Base-by-base conservation (phyloP, 1,140 invertebrate species). In the Zaprionus capensis region DNA sequence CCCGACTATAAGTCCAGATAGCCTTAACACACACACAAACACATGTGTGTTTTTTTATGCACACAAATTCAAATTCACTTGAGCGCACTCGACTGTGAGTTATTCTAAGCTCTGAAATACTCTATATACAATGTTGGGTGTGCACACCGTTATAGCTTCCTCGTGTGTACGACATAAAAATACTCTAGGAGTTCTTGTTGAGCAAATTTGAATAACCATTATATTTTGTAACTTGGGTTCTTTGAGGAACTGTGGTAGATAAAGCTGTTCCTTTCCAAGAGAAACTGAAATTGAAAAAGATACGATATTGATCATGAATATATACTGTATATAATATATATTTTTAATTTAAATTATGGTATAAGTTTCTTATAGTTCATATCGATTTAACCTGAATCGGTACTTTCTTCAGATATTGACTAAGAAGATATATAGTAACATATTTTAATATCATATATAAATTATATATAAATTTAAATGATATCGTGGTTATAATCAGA, bases 51-150 rank as follows among this genome's bases (percentile, higher is more conserved):
- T 20, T 49, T 49, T 51, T 51, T 51, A 7, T 51, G 20, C 46
- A 51, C 46, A 51, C 46, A 51, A 51, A 51, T 51, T 51, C 46
- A 24, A 51, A 51, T 51, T 51, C 46, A 51, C 46, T 51, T 51
- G 46, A 51, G 46, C 46, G 46, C 46, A 51, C 46, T 51, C 46
- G 46, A 51, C 46, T 51, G 46, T 24, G 46, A 20, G 17, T 22
- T 51, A 24, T 51, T 22, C 46, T 51, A 51, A 51, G 46, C 46
- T 51, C 46, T 51, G 46, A 24, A 51, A 51, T 51, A 51, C 46
- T 22, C 46, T 51, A 17, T 46, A 46, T 46, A 51, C 46, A 51
- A 24, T 51, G 46, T 51, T 6, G 46, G 17, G 20, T 51, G 20
- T 51, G 46, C 20, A 24, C 46, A 51, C 22, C 9, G 17, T 20